Evolutionary conservation across 2,113 vertebrate genomes (phyloP).

Genomic region (Caranx melampygus): DNA sequence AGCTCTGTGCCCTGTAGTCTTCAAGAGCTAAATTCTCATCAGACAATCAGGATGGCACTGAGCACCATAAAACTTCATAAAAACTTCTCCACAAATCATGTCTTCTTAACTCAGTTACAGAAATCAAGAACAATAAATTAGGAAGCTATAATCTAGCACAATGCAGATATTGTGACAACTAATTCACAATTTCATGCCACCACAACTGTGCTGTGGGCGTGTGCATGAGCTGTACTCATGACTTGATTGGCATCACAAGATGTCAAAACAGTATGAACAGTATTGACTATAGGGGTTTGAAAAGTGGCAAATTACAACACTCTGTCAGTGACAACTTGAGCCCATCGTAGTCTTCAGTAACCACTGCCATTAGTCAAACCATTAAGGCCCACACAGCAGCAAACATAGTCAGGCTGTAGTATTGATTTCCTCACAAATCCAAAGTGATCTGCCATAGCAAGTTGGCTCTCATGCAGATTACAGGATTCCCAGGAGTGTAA

Average conservation of each 20-base stretch:
- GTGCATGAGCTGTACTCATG: slow-evolving; percentile 14
- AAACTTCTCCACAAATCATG: slow-evolving; percentile 12
- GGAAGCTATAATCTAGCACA: slow-evolving; percentile 21
- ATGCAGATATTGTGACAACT: slow-evolving; percentile 30
- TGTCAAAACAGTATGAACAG: slow-evolving; percentile 37
- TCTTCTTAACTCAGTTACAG: slow-evolving; percentile 15
- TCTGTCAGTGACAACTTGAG: slow-evolving; percentile 62
- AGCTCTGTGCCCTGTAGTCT: slow-evolving; percentile 7
- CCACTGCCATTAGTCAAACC: slow-evolving; percentile 64
- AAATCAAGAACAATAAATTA: slow-evolving; percentile 16
- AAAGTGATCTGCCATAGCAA: slow-evolving; percentile 72
- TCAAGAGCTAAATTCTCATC: slow-evolving; percentile 32
- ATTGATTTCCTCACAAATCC: slow-evolving; percentile 79
- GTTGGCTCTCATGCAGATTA: slow-evolving; percentile 69
- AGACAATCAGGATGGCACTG: slow-evolving; percentile 14
- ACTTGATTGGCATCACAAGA: slow-evolving; percentile 27
- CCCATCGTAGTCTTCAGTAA: slow-evolving; percentile 58
- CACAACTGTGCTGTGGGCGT: background rate
- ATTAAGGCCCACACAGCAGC: slow-evolving; percentile 59
- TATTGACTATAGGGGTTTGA: slow-evolving; percentile 47
- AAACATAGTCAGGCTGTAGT: slow-evolving; percentile 57
- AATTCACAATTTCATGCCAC: slow-evolving; percentile 33
- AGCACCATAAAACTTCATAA: slow-evolving; percentile 16
- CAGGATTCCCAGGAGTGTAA: slow-evolving; percentile 60
- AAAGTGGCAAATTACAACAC: slow-evolving; percentile 55